These are phyloP conservation scores for Oryzias dopingdopingensis DNA, from an alignment of 2,797 vertebrate genomes.

Conservation along the genomic window DNA sequence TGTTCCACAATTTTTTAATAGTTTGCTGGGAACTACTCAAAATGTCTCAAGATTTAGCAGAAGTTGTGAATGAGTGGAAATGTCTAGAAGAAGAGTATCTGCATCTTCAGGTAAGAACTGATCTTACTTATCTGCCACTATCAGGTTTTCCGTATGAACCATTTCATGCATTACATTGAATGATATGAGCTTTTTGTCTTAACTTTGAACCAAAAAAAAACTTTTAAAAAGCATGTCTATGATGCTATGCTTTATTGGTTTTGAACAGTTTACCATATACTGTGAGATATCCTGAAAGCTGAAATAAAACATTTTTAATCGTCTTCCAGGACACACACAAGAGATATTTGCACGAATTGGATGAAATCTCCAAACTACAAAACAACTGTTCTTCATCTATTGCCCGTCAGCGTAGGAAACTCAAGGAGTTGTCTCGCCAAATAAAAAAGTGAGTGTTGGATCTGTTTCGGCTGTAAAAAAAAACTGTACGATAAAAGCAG, in stretches of 20 bases:
- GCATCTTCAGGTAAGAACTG: slow-evolving; percentile 82
- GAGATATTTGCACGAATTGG: slow-evolving; percentile 87
- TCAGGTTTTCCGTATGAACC: not conserved
- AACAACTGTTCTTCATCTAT: slow-evolving; percentile 82
- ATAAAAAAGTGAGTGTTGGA: slow-evolving; percentile 76
- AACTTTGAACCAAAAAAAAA: not conserved
- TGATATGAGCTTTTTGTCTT: not conserved
- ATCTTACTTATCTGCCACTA: not conserved
- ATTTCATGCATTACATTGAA: not conserved
- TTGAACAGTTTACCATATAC: not conserved
- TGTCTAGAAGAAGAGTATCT: slow-evolving; percentile 84
- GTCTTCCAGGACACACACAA: slow-evolving; percentile 85
- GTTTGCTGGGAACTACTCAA: slow-evolving; percentile 6
- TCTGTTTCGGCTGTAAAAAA: not conserved
- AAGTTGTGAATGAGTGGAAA: slow-evolving; percentile 84
- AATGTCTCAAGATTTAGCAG: slow-evolving; percentile 60
- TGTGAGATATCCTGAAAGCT: not conserved
- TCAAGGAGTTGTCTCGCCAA: slow-evolving; percentile 79
- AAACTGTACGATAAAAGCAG: slow-evolving; percentile 1
- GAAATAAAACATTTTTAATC: not conserved
- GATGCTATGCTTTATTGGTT: not conserved
- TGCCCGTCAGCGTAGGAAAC: slow-evolving; percentile 77
- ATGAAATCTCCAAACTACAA: slow-evolving; percentile 90
- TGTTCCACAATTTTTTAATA: not conserved
- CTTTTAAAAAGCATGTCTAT: not conserved